Evolutionary conservation across 1,140 invertebrate species (phyloP), one percentile per base, ranked within the genome.

Genomic region (Aphis gossypii): DNA sequence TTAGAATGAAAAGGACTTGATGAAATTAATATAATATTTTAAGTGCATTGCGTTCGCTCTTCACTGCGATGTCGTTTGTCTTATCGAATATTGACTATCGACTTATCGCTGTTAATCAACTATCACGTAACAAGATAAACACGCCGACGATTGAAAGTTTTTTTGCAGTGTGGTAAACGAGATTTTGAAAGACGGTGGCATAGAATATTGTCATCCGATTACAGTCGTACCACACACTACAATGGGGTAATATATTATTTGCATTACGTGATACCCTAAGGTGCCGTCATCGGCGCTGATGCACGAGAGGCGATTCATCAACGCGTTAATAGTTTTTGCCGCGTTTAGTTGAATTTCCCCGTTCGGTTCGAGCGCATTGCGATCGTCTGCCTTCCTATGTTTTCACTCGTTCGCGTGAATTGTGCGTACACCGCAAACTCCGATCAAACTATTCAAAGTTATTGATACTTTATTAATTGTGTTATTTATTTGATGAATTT

Each of bases 31-130:
- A 3, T 11, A 84, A 25, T 84, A 84, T 21, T 30, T 87, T 48
- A 14, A 87, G 44, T 44, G 11, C 4, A 6, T n/a, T 76, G 46
- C 46, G 11, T 11, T 46, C 4, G 60, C 60, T 76, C 30, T n/a
- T 76, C 30, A n/a, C 30, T 6, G 30, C n/a, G 30, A 5, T 44
- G 23, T 44, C 20, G 21, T 46, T 1, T 18, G 38, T 56, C 38
- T 93, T 93, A 93, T 93, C 92, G 76, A 93, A 86, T 82, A 54
- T 84, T 83, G 82, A 93, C 92, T 93, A 54, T 84, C 92, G 92
- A 93, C 92, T 93, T 93, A 93, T 92, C 82, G 91, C 21, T 92
- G 46, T 48, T 92, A 82, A 92, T 92, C 91, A 92, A 91, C 68
- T 76, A 82, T 48, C 44, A 41, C 25, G 11, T 30, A n/a, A 30